These are phyloP conservation scores for Microplitis deprimator DNA, from an alignment of 2,888 invertebrate genomes.

Conservation along the genomic window DNA sequence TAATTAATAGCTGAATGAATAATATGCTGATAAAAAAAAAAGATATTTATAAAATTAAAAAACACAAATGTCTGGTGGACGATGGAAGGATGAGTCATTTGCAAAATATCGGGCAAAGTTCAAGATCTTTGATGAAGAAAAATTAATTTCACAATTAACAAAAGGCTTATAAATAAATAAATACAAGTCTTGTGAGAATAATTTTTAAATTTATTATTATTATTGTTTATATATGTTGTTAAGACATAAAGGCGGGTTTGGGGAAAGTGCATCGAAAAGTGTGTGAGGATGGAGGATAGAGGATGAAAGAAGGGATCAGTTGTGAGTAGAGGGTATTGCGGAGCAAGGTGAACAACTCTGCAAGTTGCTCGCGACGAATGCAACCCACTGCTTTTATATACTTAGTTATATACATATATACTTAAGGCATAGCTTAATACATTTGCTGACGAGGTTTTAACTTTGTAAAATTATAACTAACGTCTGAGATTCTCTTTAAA, in stretches of 20 bases:
- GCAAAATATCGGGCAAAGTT: neutral
- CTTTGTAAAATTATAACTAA: neutral
- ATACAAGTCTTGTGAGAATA: neutral
- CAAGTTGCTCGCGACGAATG: slow-evolving; percentile 32
- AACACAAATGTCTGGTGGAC: neutral
- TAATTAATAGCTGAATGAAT: neutral
- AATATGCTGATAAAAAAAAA: too few species aligned
- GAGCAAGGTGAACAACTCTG: slow-evolving; percentile 43
- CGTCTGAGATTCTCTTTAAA: neutral
- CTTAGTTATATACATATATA: neutral
- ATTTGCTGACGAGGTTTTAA: neutral
- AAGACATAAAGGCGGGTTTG: neutral
- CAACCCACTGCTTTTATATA: slow-evolving; percentile 34
- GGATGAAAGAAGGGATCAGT: slow-evolving; percentile 23
- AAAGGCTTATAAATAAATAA: neutral
- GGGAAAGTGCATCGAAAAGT: slow-evolving; percentile 26
- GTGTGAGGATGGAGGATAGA: slow-evolving; percentile 21
- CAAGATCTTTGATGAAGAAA: neutral
- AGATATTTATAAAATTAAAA: neutral
- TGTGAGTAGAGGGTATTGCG: slow-evolving; percentile 24
- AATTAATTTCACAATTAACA: neutral
- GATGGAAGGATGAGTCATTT: neutral
- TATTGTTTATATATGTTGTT: neutral
- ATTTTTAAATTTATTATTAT: neutral
- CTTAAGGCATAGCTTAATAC: slow-evolving; percentile 1